Evolutionary conservation across 2,888 invertebrate genomes (phyloP), one percentile per base, ranked within the genome.

Genomic region (Aleiodes leptofemur): DNA sequence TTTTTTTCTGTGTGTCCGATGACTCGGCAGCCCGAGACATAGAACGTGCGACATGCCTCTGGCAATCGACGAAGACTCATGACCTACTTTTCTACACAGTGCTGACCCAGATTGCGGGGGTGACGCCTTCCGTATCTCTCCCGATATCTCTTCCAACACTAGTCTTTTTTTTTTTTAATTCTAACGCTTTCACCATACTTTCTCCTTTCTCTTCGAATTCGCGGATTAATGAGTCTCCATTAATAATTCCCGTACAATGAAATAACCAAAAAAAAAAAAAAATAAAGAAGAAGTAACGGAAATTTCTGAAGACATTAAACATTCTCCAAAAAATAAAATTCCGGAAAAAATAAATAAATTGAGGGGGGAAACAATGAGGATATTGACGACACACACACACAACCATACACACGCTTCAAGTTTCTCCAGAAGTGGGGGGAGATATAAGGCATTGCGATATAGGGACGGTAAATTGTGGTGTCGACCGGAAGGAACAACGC

Each of bases 31-130:
- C 23, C 8, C 38, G 53, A 53, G 55, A 55, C 55, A 16, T 5
- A 55, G 55, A 55, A 16, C 55, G 70, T 69, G 74, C 50, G 14
- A 59, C 34, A 16, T 51, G 74, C 81, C 76, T 73, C 69, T 66
- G 82, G 83, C 86, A 83, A 87, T 86, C 85, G 87, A 86, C 85
- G 23, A 29, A 66, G 86, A 85, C 85, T 87, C 80, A 85, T 85
- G 87, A 84, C 88, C 87, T 80, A 87, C 86, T 88, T 88, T 83
- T 82, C 68, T 76, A 71, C 75, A 78, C 80, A 80, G 81, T 81
- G 78, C 79, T 83, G 87, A 82, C 87, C 88, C 82, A 87, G 86
- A 86, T 88, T 34, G 84, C 85, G 85, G 83, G 83, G 84, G 83
- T 84, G 85, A 81, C 83, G 76, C 81, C 78, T 79, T 80, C 80